A percentile compares a stretch with the other conserved stretches of the same genome.
These are phyloP conservation scores for Eumeta japonica DNA, from an alignment of 1,140 invertebrate species.

Conservation along the genomic window DNA sequence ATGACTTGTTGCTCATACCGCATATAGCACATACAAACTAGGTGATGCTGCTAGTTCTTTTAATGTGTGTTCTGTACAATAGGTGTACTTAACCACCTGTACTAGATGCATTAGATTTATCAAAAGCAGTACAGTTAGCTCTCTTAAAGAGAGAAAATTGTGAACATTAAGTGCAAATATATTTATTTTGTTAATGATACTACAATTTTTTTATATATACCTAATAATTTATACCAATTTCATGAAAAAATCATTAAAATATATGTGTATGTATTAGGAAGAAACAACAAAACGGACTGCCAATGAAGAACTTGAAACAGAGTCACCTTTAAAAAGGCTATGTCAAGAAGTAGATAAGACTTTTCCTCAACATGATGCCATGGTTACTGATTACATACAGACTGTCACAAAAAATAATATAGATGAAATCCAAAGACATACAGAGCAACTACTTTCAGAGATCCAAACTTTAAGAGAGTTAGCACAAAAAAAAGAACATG, in stretches of 20 bases:
- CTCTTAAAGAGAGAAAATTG: no score
- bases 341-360: slow-evolving; percentile 57
- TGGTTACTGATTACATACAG: slow-evolving; percentile 63
- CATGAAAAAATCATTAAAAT: not conserved
- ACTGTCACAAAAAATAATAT: slow-evolving; percentile 55
- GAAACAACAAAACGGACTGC: slow-evolving; percentile 32
- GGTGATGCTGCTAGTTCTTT: no score
- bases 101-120: no score
- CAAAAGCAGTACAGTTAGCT: no score
- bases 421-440: slow-evolving; percentile 61
- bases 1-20: no score
- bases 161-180: no score
- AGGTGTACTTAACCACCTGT: no score
- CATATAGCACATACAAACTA: no score
- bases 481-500: slow-evolving; percentile 73
- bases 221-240: no score
- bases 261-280: slow-evolving; percentile 19
- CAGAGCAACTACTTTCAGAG: slow-evolving; percentile 61
- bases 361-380: slow-evolving; percentile 57
- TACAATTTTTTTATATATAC: no score
- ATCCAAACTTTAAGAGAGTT: slow-evolving; percentile 68
- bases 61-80: not conserved
- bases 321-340: slow-evolving; percentile 54
- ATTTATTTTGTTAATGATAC: no score
- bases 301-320: slow-evolving; percentile 40